These are phyloP conservation scores for Caenorhabditis sinica DNA, from an alignment of 2,888 invertebrate genomes.

Conservation along the genomic window DNA sequence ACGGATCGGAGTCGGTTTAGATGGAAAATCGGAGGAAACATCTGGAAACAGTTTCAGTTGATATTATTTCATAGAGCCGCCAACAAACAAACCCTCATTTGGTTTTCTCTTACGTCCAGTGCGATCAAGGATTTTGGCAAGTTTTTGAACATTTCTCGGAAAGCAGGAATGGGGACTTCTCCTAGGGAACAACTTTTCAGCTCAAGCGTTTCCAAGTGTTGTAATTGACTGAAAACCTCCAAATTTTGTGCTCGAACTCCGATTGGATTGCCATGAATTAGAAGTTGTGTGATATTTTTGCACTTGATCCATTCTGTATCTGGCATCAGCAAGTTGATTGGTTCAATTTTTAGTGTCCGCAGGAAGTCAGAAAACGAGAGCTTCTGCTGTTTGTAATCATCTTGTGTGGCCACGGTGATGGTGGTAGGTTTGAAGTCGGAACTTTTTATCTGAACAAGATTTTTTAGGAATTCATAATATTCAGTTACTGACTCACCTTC, in stretches of 20 bases:
- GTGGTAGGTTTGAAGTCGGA: slow-evolving; percentile 51
- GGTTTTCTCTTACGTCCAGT: slow-evolving; percentile 37
- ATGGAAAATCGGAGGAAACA: slow-evolving; percentile 51
- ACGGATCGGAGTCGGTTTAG: slow-evolving; percentile 3
- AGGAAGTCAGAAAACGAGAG: slow-evolving; percentile 5
- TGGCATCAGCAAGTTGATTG: slow-evolving; percentile 28
- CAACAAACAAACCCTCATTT: slow-evolving; percentile 27
- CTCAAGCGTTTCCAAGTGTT: slow-evolving; percentile 6
- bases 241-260: neutral
- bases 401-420: slow-evolving; percentile 6
- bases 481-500: neutral
- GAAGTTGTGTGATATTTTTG: slow-evolving; percentile 17
- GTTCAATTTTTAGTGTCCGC: slow-evolving; percentile 18
- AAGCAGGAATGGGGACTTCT: neutral
- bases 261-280: slow-evolving; percentile 49
- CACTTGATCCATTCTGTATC: slow-evolving; percentile 43
- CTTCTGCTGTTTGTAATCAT: slow-evolving; percentile 10
- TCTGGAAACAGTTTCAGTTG: slow-evolving; percentile 29
- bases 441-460: slow-evolving; percentile 17
- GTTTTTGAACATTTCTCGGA: slow-evolving; percentile 13
- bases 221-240: slow-evolving; percentile 27
- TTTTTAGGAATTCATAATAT: no score
- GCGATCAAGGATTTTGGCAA: neutral
- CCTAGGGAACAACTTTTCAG: slow-evolving; percentile 9
- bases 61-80: neutral